Base-by-base conservation (phyloP, 2,113 vertebrate species). In the Atractosteus spatula region DNA sequence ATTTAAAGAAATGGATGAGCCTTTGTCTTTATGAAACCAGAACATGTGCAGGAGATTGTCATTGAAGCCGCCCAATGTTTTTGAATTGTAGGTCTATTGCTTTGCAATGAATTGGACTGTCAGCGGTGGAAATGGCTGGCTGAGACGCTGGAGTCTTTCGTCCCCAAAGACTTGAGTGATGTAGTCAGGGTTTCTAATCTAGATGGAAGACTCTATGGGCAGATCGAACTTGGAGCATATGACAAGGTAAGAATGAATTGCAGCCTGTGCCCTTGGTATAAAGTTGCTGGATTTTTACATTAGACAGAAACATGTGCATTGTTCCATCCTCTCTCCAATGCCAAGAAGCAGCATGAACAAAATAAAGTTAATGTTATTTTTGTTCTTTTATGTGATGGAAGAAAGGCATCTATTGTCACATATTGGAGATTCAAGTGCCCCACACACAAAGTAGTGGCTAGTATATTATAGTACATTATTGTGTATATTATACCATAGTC, bases 91-190 rank as follows among this genome's bases (percentile, higher is more conserved):
- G 87, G 90, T 85, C 80, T 72, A 57, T 85, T 92, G 76, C 85
- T 84, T 45, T 93, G 91, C 82, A 94, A 91, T 29, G 91, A 93
- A 69, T 87, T 82, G 64, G 85, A 91, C 80, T 81, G 68, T 81
- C 84, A 88, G 86, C 82, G 74, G 68, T 76, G 75, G 75, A 76
- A 55, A 55, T 57, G 94, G 90, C 81, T 92, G 81, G 78, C 80
- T 68, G 72, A 86, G 75, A 88, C 91, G 0, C 81, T 92, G 75
- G 87, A 91, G 81, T 92, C 91, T 74, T 92, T 91, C 85, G 86
- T 94, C 78, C 92, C 93, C 2, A 55, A 76, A 16, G 66, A 86
- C 65, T 71, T 91, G 76, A 75, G 84, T 57, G 87, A 88, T 67
- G 62, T 81, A 72, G 80, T 93, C 86, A 85, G 72, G 41, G 62